A percentile compares a stretch with the other conserved stretches of the same genome.
phyloP scores from a whole-genome alignment of 2,797 vertebrate genomes.

The Corythornis leucogaster region DNA sequence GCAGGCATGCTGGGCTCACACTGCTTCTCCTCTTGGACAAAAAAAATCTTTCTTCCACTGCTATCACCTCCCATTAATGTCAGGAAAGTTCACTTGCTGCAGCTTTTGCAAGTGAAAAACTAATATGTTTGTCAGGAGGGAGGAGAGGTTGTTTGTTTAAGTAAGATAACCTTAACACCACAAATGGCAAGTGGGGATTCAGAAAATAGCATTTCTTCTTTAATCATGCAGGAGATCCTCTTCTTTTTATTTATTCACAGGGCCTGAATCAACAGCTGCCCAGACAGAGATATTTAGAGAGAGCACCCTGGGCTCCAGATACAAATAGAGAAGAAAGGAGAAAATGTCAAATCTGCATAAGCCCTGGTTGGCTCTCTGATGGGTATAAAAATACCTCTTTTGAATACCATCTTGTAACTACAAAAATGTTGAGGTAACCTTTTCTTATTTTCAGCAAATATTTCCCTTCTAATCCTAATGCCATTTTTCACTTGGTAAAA shows the following conservation, averaged over 20 bases:
- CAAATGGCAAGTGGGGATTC: neutral
- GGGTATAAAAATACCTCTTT: conserved; percentile 8
- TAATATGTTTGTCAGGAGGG: neutral
- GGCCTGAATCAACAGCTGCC: conserved; percentile 11
- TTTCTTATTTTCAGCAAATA: conserved; percentile 15
- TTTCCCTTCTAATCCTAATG: neutral
- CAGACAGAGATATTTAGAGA: conserved; percentile 30
- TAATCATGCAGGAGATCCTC: neutral
- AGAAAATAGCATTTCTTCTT: neutral
- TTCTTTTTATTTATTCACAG: neutral
- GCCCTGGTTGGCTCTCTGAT: neutral
- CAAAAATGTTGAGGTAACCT: conserved; percentile 7
- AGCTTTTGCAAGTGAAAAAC: conserved; percentile 2
- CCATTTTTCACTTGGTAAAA: neutral
- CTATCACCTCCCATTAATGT: neutral
- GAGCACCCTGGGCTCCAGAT: conserved; percentile 5
- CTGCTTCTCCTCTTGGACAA: neutral
- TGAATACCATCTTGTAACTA: neutral
- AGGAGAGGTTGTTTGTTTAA: neutral
- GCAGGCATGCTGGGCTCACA: neutral
- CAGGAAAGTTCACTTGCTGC: conserved; percentile 30
- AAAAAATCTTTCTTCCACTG: neutral
- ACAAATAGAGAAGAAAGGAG: conserved; percentile 27
- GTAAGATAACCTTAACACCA: neutral
- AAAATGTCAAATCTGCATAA: conserved; percentile 69